These are phyloP conservation scores for Dinomys branickii DNA, from an alignment of 2,113 vertebrate genomes.

Conservation along the genomic window DNA sequence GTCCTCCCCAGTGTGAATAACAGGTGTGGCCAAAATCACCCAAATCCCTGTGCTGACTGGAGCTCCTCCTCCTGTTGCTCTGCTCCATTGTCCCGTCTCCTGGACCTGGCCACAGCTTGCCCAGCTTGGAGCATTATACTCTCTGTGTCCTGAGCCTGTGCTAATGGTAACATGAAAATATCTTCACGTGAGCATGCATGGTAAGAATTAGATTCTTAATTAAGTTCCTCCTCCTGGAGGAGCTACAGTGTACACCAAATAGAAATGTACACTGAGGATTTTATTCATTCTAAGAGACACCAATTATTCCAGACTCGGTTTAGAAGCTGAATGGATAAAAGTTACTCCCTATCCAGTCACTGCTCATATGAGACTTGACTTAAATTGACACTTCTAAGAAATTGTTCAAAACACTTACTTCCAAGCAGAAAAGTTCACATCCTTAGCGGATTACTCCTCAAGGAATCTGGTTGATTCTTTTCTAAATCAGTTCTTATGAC, in stretches of 20 bases:
- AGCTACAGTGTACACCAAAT: background rate
- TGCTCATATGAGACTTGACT: background rate
- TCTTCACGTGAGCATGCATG: background rate
- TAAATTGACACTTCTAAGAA: background rate
- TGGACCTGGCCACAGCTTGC: background rate
- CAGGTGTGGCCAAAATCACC: background rate
- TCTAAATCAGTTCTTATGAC: background rate
- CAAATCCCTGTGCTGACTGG: background rate
- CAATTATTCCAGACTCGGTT: background rate
- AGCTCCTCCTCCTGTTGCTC: background rate
- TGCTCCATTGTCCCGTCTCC: background rate
- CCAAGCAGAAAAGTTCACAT: background rate
- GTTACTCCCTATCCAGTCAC: background rate
- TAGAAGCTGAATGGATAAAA: background rate
- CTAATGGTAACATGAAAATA: background rate
- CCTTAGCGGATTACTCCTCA: background rate
- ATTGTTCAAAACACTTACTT: background rate
- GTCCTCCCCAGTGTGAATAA: background rate
- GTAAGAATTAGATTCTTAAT: background rate
- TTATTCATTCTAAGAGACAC: background rate
- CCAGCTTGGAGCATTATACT: background rate
- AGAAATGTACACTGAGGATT: background rate
- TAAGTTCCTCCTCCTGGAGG: background rate
- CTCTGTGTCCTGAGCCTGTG: background rate
- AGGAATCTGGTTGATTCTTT: background rate